These are phyloP conservation scores for Leptosomus discolor DNA, from an alignment of 2,113 vertebrate species.

Conservation along the genomic window DNA sequence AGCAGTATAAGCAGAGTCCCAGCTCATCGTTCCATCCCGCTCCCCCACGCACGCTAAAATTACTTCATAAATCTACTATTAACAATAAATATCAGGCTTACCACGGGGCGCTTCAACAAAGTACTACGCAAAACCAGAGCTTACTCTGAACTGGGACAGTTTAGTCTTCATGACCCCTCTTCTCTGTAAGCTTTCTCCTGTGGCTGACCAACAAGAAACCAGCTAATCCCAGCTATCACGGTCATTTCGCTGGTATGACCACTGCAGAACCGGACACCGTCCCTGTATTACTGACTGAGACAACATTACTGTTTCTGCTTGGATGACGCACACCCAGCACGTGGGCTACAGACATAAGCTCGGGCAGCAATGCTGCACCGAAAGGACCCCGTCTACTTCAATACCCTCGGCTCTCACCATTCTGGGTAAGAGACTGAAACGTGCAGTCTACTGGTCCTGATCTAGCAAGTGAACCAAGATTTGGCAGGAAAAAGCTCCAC, in stretches of 20 bases:
- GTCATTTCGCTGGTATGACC: not conserved
- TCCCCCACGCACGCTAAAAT: not conserved
- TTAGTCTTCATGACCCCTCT: not conserved
- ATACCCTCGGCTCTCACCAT: not conserved
- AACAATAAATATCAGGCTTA: not conserved
- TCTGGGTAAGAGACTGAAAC: not conserved
- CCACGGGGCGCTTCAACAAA: not conserved
- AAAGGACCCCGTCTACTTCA: not conserved
- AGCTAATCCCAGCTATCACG: not conserved
- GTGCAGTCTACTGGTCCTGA: not conserved
- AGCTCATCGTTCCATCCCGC: not conserved
- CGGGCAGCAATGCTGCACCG: not conserved
- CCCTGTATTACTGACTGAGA: not conserved
- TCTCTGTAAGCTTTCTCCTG: not conserved
- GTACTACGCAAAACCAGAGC: not conserved
- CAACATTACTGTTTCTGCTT: not conserved
- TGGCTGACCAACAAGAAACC: not conserved
- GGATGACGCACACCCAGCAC: not conserved
- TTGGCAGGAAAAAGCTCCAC: not conserved
- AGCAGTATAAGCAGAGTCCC: not conserved
- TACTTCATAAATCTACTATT: not conserved
- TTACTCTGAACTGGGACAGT: not conserved
- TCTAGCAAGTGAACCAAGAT: not conserved
- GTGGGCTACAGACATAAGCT: no score
- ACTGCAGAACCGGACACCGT: not conserved